A percentile compares a stretch with the other conserved stretches of the same genome.
These are phyloP conservation scores for Eupithecia abbreviata DNA, from an alignment of 2,888 invertebrate genomes.

Conservation along the genomic window DNA sequence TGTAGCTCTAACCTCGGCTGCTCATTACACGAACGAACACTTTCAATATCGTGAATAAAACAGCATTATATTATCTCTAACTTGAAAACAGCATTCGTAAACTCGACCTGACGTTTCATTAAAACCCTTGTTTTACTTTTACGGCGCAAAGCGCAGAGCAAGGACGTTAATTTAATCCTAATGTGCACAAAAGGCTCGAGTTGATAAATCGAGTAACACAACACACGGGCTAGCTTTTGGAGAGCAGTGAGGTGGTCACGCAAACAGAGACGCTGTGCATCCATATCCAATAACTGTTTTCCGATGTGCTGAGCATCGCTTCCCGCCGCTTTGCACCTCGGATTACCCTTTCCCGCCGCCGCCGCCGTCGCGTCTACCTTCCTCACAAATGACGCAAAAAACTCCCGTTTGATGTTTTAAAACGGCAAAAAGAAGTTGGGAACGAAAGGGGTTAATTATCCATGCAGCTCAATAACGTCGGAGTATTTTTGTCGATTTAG, in stretches of 20 bases:
- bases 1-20: slow-evolving; percentile 25
- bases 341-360: slow-evolving; percentile 55
- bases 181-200: slow-evolving; percentile 39
- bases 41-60: slow-evolving; percentile 19
- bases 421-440: slow-evolving; percentile 55
- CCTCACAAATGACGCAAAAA: slow-evolving; percentile 53
- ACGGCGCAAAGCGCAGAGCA: slow-evolving; percentile 19
- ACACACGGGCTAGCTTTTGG: slow-evolving; percentile 33
- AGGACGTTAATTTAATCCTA: slow-evolving; percentile 38
- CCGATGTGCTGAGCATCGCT: slow-evolving; percentile 66
- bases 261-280: slow-evolving; percentile 57
- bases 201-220: slow-evolving; percentile 41
- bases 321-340: slow-evolving; percentile 64
- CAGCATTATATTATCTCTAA: slow-evolving; percentile 16
- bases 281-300: slow-evolving; percentile 68
- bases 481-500: slow-evolving; percentile 42
- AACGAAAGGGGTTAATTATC: slow-evolving; percentile 60
- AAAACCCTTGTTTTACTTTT: slow-evolving; percentile 31
- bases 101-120: slow-evolving; percentile 26
- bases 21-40: slow-evolving; percentile 29
- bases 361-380: slow-evolving; percentile 39
- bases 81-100: slow-evolving; percentile 24
- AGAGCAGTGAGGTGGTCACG: slow-evolving; percentile 53
- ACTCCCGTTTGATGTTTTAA: slow-evolving; percentile 59
- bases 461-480: slow-evolving; percentile 50